phyloP scores from a whole-genome alignment of 1,140 invertebrate species.

The Geopemphigus sp. region DNA sequence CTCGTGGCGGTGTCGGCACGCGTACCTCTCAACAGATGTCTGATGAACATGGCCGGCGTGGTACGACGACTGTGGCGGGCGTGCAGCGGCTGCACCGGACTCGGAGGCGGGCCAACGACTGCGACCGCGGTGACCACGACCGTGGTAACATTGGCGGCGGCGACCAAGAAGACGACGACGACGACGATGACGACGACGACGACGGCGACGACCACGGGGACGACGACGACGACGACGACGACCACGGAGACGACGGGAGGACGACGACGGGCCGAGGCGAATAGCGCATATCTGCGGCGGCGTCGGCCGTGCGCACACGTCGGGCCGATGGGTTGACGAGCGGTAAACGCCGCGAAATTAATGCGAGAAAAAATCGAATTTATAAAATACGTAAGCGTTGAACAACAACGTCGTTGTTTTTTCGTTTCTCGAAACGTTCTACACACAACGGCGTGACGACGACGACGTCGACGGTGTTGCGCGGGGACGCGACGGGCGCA shows the following conservation, averaged over 20 bases:
- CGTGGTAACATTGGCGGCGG: neutral
- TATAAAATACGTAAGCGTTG: no score
- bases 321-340: no score
- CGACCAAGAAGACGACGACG: neutral
- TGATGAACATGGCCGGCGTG: conserved; percentile 28
- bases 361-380: no score
- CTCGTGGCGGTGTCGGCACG: no score
- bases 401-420: no score
- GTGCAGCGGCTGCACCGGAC: neutral
- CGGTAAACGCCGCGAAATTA: no score
- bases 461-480: no score
- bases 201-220: neutral
- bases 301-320: neutral
- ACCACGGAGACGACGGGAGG: no score
- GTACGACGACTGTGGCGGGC: neutral
- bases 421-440: no score
- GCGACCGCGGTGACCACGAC: neutral
- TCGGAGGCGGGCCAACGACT: neutral
- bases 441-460: neutral
- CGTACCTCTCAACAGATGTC: conserved; percentile 46
- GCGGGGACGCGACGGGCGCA: neutral
- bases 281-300: conserved; percentile 1
- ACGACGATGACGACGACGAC: neutral
- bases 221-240: neutral
- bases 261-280: neutral